Evolutionary conservation across 2,113 vertebrate species (phyloP), one percentile per base, ranked within the genome.

Genomic region (Siniperca chuatsi): DNA sequence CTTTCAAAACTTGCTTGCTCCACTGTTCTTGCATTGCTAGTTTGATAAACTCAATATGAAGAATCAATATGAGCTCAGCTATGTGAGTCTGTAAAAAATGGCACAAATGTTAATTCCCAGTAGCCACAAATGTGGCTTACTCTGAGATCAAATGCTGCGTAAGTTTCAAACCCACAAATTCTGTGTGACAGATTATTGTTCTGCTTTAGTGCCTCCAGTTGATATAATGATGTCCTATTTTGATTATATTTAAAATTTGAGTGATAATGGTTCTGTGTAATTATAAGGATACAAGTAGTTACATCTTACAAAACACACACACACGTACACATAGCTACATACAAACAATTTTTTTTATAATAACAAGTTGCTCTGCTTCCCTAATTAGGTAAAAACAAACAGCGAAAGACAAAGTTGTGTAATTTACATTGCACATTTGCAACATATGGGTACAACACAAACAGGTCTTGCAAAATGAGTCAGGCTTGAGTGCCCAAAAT

Each of bases 1-100:
- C 83, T 89, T 82, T 78, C 69, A 76, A 75, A 90, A 86, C 55
- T 65, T 84, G 57, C 81, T 78, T 64, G 71, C 66, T 82, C 52
- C 70, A 58, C 72, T 74, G 72, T 85, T 86, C 73, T 79, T 60
- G 46, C 58, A 52, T 81, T 79, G 66, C 62, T 33, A 40, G 55
- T 76, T 80, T 80, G 55, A 82, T 84, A 74, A 81, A 81, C 57
- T n/a, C n/a, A n/a, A n/a, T n/a, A n/a, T n/a, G n/a, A n/a, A n/a
- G n/a, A n/a, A n/a, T n/a, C n/a, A n/a, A n/a, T n/a, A n/a, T n/a
- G 66, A 79, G 50, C 78, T 83, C 37, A 61, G 55, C 46, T n/a
- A 23, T 77, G 73, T 62, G 44, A 65, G 80, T 82, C 55, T 71
- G 35, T 85, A 69, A 1, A 86, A 86, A 78, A 44, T 37, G 69